Percentiles rank a stretch among this genome's conserved stretches.
Evolutionary conservation across 2,888 invertebrate genomes (phyloP).

Genomic region (Polyommatus iphigenia): DNA sequence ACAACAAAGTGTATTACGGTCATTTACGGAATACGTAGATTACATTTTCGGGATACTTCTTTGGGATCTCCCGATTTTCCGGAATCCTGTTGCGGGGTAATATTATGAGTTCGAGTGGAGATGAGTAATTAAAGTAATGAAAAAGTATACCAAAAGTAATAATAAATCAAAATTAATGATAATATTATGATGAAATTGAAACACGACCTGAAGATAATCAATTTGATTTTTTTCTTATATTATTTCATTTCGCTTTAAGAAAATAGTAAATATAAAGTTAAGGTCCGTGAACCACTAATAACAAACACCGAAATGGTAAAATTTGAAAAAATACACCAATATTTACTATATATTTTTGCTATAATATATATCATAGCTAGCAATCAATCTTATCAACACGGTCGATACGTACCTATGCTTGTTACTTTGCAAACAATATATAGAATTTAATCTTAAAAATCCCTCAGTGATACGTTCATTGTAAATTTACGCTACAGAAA

Average conservation of each 20-base stretch:
- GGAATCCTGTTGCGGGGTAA: neutral
- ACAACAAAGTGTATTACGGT: neutral
- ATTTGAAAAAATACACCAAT: no score
- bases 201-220: no score
- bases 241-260: no score
- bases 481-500: slow-evolving; percentile 18
- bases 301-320: no score
- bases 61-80: neutral
- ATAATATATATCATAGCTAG: no score
- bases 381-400: neutral
- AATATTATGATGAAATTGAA: no score
- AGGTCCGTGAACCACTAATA: no score
- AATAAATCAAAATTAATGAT: neutral
- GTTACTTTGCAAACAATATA: neutral
- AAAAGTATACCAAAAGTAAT: neutral
- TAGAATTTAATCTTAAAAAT: neutral
- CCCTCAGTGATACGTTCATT: neutral
- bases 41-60: neutral
- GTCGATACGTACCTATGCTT: neutral
- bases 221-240: no score
- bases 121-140: slow-evolving; percentile 11
- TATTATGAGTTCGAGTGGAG: neutral
- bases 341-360: no score
- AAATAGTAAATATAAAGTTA: no score
- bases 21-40: neutral